A percentile compares a stretch with the other conserved stretches of the same genome.
Evolutionary conservation across 2,888 invertebrate genomes (phyloP).

Genomic region (Stictocephala bisonia): DNA sequence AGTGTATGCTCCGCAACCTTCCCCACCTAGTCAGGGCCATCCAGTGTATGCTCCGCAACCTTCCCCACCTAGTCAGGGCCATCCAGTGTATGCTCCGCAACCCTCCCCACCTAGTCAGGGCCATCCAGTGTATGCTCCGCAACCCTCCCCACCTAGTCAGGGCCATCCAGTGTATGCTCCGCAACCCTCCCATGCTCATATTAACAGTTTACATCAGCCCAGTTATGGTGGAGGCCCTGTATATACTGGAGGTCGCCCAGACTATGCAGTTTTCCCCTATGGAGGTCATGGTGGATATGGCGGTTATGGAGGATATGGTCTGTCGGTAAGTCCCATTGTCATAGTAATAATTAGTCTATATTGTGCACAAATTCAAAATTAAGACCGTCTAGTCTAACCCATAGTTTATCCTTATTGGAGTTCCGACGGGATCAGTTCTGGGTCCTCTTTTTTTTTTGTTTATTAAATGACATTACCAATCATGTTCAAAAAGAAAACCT

Average conservation of each 20-base stretch:
- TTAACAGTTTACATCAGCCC: too few relatives aligned
- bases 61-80: not conserved
- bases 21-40: too few relatives aligned
- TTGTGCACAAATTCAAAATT: too few relatives aligned
- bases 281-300: not conserved
- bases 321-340: conserved; percentile 37
- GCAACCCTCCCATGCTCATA: not conserved
- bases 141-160: not conserved
- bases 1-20: not conserved
- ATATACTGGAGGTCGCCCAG: not conserved
- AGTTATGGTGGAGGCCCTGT: not conserved
- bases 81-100: not conserved
- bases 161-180: not conserved
- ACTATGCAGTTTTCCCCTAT: not conserved
- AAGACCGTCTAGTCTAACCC: too few relatives aligned
- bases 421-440: too few relatives aligned
- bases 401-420: too few relatives aligned
- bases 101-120: not conserved
- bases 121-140: not conserved
- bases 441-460: too few relatives aligned
- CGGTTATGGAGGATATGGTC: not conserved
- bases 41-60: too few relatives aligned
- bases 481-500: too few relatives aligned
- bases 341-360: too few relatives aligned
- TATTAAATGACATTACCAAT: too few relatives aligned